Conservation (phyloP, 92 coral and sea anemone genomes). For the Zoanthus gigantus region DNA sequence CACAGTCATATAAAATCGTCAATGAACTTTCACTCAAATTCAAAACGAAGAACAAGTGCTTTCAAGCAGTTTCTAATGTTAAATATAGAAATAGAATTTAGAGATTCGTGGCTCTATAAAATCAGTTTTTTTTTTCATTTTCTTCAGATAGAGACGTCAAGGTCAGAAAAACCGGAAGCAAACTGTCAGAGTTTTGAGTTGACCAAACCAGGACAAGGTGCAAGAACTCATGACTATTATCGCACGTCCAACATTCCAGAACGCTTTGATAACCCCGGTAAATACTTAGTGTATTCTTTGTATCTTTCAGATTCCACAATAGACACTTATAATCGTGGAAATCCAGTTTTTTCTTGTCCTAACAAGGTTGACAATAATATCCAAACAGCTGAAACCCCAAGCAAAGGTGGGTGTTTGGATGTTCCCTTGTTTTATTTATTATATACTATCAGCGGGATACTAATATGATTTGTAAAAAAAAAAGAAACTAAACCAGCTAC, state of each 20-base stretch:
- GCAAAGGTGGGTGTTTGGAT: conserved; percentile 79
- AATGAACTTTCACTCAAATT: too few relatives aligned
- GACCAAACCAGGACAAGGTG: conserved; percentile 97
- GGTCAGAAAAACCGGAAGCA: background rate
- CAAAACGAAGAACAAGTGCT: background rate
- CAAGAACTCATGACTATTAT: conserved; percentile 89
- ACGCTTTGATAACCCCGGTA: conserved; percentile 98
- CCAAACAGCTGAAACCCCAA: conserved; percentile 53
- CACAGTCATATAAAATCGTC: too few relatives aligned
- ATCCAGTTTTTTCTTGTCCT: conserved; percentile 96
- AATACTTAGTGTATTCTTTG: conserved; percentile 15
- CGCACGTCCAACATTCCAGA: conserved; percentile 91
- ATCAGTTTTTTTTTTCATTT: background rate
- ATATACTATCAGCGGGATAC: too few relatives aligned
- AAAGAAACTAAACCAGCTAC: too few relatives aligned
- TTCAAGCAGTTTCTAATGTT: background rate
- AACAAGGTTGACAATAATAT: conserved; percentile 64
- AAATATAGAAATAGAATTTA: background rate
- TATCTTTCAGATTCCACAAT: conserved; percentile 60
- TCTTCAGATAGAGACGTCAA: conserved; percentile 10
- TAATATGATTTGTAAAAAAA: too few relatives aligned
- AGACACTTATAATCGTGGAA: conserved; percentile 88
- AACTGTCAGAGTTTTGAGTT: conserved; percentile 64
- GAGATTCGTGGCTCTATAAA: background rate
- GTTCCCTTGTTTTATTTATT: background rate